These are phyloP conservation scores for Merluccius polli DNA, from an alignment of 2,797 vertebrate species.

Conservation along the genomic window DNA sequence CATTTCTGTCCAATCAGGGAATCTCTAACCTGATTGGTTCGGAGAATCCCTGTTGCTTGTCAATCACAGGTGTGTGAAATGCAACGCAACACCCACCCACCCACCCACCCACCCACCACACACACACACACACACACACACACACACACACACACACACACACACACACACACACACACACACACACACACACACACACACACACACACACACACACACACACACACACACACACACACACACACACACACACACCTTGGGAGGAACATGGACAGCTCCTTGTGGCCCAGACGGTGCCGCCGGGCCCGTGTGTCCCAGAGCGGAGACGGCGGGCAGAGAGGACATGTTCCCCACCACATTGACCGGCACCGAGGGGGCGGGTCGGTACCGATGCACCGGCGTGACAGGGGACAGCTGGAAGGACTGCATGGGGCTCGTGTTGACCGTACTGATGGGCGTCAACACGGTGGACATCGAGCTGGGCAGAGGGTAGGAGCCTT, in stretches of 20 bases:
- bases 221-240: too few species aligned
- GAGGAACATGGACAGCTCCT: constrained; percentile 35
- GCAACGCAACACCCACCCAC: too few species aligned
- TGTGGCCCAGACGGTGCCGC: constrained; percentile 25
- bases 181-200: too few species aligned
- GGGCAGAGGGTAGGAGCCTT: constrained; percentile 63
- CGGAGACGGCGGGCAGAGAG: constrained; percentile 2
- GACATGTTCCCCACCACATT: constrained; percentile 35
- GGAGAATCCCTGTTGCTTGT: too few species aligned
- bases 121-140: too few species aligned
- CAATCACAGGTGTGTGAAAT: too few species aligned
- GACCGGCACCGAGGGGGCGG: constrained; percentile 43
- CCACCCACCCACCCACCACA: too few species aligned
- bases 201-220: too few species aligned
- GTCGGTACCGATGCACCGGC: constrained; percentile 31
- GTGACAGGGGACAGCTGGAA: constrained; percentile 10
- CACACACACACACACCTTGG: constrained; percentile 59
- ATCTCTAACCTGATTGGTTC: too few species aligned
- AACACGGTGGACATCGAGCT: constrained; percentile 42
- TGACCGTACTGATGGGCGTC: constrained; percentile 45
- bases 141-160: too few species aligned
- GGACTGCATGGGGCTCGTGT: neutral
- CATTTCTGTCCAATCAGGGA: too few species aligned
- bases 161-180: too few species aligned
- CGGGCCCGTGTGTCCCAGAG: constrained; percentile 22